A percentile compares a stretch with the other conserved stretches of the same genome.
These are phyloP conservation scores for Caenorhabditis japonica DNA, from an alignment of 2,888 invertebrate genomes.

Conservation along the genomic window DNA sequence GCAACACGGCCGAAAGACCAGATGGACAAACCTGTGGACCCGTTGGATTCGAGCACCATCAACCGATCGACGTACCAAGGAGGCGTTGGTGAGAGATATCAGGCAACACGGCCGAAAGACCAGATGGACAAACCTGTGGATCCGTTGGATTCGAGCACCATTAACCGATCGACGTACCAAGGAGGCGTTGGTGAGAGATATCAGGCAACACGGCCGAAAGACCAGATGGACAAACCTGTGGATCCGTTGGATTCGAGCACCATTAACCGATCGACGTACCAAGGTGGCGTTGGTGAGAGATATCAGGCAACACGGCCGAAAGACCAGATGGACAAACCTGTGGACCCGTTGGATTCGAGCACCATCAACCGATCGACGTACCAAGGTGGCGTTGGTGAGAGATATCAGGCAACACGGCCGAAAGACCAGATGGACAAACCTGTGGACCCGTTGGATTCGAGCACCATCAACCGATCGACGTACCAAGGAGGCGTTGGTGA, in stretches of 20 bases:
- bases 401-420: slow-evolving; percentile 12
- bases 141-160: slow-evolving; percentile 13
- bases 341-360: slow-evolving; percentile 3
- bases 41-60: slow-evolving; percentile 19
- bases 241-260: slow-evolving; percentile 10
- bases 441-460: slow-evolving; percentile 6
- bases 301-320: slow-evolving; percentile 13
- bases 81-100: slow-evolving; percentile 14
- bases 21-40: slow-evolving; percentile 17
- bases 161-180: slow-evolving; percentile 29
- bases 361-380: slow-evolving; percentile 24
- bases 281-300: slow-evolving; percentile 18
- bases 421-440: slow-evolving; percentile 15
- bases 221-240: slow-evolving; percentile 7
- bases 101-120: slow-evolving; percentile 16
- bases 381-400: slow-evolving; percentile 19
- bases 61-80: slow-evolving; percentile 26
- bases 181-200: slow-evolving; percentile 26
- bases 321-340: slow-evolving; percentile 9
- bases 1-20: slow-evolving; percentile 15
- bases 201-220: slow-evolving; percentile 13
- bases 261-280: slow-evolving; percentile 18
- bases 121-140: slow-evolving; percentile 15
- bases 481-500: slow-evolving; percentile 23
- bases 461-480: slow-evolving; percentile 15